Conservation (phyloP, 37 sponge, comb jelly and placozoan genomes). For the Agelas oroides region DNA sequence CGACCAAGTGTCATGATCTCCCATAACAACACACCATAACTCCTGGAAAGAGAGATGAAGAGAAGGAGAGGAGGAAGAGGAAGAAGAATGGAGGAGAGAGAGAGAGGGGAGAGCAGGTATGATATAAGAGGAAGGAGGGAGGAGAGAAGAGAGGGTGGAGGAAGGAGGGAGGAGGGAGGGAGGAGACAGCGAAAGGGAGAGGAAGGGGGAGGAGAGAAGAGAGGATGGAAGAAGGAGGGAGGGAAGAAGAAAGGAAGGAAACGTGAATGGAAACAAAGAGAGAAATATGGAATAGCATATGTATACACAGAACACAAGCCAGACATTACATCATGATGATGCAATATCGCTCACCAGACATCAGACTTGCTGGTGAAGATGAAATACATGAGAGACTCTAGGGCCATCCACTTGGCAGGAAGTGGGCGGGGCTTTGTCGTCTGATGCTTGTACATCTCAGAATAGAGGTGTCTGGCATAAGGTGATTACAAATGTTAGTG, state of each 20-base stretch:
- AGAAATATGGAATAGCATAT: too few relatives aligned
- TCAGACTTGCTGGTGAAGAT: slow-evolving; percentile 78
- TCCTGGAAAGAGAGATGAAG: slow-evolving; percentile 48
- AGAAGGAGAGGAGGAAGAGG: neutral
- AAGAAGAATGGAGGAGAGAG: neutral
- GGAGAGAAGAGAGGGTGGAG: too few relatives aligned
- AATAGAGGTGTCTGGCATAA: slow-evolving; percentile 74
- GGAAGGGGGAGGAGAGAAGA: too few relatives aligned
- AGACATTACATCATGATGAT: too few relatives aligned
- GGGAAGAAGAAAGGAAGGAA: too few relatives aligned
- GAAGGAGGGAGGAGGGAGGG: too few relatives aligned
- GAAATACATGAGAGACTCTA: slow-evolving; percentile 84
- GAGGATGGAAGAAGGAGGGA: too few relatives aligned
- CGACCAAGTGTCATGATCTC: slow-evolving; percentile 90
- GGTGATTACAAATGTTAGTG: neutral
- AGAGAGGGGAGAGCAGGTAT: too few relatives aligned
- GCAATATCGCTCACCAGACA: slow-evolving; percentile 64
- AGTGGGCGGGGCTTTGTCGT: slow-evolving; percentile 84
- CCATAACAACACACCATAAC: slow-evolving; percentile 91
- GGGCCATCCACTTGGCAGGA: slow-evolving; percentile 90
- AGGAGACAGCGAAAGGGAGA: too few relatives aligned
- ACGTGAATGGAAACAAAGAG: too few relatives aligned
- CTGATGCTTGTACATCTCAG: slow-evolving; percentile 79
- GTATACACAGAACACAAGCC: too few relatives aligned
- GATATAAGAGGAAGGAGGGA: too few relatives aligned